Evolutionary conservation across 2,888 invertebrate genomes (phyloP).

Genomic region (Trisateles emortualis): DNA sequence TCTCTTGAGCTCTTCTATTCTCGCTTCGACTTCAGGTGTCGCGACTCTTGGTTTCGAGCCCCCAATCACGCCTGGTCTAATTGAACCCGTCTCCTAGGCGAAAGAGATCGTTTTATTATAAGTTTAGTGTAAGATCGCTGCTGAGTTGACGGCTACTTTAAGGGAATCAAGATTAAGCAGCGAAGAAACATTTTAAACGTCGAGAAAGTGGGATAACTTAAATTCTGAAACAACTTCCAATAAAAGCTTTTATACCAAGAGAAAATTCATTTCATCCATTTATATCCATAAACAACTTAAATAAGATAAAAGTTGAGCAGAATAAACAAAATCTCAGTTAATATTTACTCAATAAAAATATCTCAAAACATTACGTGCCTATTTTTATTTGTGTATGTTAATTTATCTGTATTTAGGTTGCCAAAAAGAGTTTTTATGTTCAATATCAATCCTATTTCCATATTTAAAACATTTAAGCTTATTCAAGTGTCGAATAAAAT

Average conservation of each 20-base stretch:
- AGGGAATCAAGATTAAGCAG: neutral
- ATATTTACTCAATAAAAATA: constrained; percentile 25
- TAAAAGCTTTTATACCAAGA: neutral
- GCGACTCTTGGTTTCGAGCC: constrained; percentile 97
- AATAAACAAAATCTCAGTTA: constrained; percentile 19
- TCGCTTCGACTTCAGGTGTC: constrained; percentile 96
- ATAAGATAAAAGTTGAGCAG: constrained; percentile 15
- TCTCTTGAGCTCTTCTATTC: constrained; percentile 96
- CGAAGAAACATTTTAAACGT: no score
- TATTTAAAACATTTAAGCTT: constrained; percentile 3
- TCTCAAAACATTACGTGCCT: constrained; percentile 4
- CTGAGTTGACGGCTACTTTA: neutral
- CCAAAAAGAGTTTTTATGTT: constrained; percentile 8
- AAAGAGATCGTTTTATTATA: constrained; percentile 47
- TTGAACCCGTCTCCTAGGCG: constrained; percentile 96
- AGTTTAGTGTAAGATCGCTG: constrained; percentile 14
- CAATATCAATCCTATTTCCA: neutral
- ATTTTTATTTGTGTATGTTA: constrained; percentile 29
- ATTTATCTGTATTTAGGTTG: constrained; percentile 18
- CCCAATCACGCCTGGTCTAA: constrained; percentile 97
- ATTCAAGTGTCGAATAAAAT: constrained; percentile 1
- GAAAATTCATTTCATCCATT: neutral
- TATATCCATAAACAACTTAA: constrained; percentile 12
- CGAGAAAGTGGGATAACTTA: no score
- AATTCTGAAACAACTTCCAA: neutral